Conservation (phyloP, 1,140 invertebrate species). For the Penaeus indicus region DNA sequence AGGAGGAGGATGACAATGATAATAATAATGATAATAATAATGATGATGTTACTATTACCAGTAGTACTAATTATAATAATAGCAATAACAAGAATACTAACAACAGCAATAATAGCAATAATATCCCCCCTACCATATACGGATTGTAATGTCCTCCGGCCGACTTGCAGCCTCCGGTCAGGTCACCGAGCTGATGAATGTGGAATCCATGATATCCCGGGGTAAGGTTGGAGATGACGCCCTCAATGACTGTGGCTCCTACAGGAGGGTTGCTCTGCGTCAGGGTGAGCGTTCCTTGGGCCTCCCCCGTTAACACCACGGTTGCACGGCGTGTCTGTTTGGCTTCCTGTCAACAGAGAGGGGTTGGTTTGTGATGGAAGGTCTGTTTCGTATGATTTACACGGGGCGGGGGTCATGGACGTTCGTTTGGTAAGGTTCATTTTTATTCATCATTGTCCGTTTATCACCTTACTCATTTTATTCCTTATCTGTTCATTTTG, state of each 20-base stretch:
- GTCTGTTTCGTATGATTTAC: not conserved
- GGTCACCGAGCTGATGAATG: constrained; percentile 97
- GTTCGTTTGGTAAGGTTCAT: no score
- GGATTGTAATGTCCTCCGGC: constrained; percentile 98
- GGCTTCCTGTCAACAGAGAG: not conserved
- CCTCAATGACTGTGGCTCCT: constrained; percentile 72
- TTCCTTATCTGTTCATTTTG: no score
- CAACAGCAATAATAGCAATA: no score
- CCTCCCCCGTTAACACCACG: constrained; percentile 12
- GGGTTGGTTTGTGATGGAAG: not conserved
- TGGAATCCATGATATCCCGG: constrained; percentile 92
- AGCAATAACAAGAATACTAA: not conserved
- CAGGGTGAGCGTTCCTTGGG: constrained; percentile 29
- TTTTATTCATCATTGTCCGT: no score
- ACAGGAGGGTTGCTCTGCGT: constrained; percentile 39
- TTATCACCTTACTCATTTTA: no score
- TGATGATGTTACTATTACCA: no score
- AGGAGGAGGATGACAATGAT: no score
- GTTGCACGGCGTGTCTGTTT: not conserved
- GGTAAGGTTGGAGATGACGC: constrained; percentile 79
- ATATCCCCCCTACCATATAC: constrained; percentile 67
- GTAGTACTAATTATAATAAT: no score
- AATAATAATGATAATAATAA: no score
- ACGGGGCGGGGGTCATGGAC: no score
- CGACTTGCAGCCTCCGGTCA: constrained; percentile 95